Evolutionary conservation across 2,797 vertebrate genomes (phyloP), one percentile per base, ranked within the genome.

Genomic region (Cyclura pinguis): DNA sequence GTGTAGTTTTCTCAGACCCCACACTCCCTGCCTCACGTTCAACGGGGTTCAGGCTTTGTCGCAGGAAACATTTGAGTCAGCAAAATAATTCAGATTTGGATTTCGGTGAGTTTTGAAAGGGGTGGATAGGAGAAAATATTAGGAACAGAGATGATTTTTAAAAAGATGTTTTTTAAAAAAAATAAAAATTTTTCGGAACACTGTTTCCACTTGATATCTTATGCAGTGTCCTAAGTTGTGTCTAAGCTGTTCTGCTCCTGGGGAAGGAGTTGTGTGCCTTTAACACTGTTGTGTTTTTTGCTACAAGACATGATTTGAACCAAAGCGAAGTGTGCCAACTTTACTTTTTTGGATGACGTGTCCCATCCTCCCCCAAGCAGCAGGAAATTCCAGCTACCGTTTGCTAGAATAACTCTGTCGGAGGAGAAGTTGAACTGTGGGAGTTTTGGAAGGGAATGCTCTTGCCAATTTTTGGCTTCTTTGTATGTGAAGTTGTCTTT

Each of bases 221-320:
- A 0, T n/a, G 29, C 35, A 14, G 22, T 3, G 4, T 35, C n/a
- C 0, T 9, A 69, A 55, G 7, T 20, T 64, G 38, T 29, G 27
- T 8, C 10, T 29, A 2, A 2, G 13, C 1, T 0, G 10, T 9
- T 47, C 13, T 81, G 8, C 1, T 20, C 12, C n/a, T 20, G 7
- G 20, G 13, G 76, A 52, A 29, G 18, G 64, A 12, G 3, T 38
- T 18, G 72, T 3, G 72, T 73, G 52, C 12, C 13, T 78, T n/a
- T 78, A 77, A 24, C 86, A 18, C 6, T 64, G n/a, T 42, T 35
- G 4, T 87, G 35, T 87, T 2, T 6, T 4, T 42, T 13, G 6
- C 4, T 0, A 1, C 29, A 18, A 76, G 18, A n/a, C 35, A 22
- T 3, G 18, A 22, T 42, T 13, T 16, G 42, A 78, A 6, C 29